These are phyloP conservation scores for Metaphire vulgaris DNA, from an alignment of 1,140 invertebrate genomes.

Conservation along the genomic window DNA sequence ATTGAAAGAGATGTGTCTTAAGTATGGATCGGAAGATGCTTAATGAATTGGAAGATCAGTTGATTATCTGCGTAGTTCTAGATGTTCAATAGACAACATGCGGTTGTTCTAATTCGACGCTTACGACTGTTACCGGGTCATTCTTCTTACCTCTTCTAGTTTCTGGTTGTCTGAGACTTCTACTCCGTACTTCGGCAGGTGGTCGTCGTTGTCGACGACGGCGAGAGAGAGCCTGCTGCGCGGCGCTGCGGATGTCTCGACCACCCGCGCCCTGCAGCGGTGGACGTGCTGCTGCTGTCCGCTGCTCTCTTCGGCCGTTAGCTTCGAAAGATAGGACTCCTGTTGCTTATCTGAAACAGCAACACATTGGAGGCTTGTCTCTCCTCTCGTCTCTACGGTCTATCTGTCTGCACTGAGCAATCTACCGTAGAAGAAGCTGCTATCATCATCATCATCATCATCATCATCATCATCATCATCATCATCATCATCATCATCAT, in stretches of 20 bases:
- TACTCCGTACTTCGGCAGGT: constrained; percentile 79
- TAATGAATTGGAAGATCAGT: no score
- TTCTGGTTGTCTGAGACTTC: constrained; percentile 78
- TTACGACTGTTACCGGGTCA: no score
- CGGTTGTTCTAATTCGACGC: no score
- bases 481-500: constrained; percentile 13
- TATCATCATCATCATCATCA: constrained; percentile 20
- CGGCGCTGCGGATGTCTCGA: constrained; percentile 44
- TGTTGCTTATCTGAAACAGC: background rate
- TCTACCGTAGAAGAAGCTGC: no score
- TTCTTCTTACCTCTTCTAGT: constrained; percentile 75
- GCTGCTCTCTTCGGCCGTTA: background rate
- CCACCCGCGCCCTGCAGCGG: constrained; percentile 36
- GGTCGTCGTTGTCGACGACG: constrained; percentile 72
- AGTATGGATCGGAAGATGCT: no score
- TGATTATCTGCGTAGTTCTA: no score
- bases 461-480: constrained; percentile 21
- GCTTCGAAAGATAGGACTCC: background rate
- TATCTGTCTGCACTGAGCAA: background rate
- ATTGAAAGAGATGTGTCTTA: no score
- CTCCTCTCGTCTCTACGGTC: background rate
- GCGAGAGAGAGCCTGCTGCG: constrained; percentile 47
- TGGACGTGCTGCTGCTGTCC: background rate
- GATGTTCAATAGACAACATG: no score
- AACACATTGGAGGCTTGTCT: background rate